Evolutionary conservation across 2,888 invertebrate species (phyloP).

Genomic region (Erebia ligea): DNA sequence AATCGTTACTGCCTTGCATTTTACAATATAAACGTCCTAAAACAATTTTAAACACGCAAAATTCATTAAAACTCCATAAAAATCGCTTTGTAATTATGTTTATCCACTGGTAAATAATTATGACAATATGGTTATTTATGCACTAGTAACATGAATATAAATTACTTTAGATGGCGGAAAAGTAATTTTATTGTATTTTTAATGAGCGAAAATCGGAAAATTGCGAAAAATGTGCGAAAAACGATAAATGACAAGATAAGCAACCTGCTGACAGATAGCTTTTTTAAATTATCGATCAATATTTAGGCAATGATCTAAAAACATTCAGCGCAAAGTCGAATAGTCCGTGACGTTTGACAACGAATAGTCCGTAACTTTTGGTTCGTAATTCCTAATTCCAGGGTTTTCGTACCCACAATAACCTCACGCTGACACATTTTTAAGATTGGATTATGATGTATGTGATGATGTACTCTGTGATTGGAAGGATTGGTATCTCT

Average conservation of each 20-base stretch:
- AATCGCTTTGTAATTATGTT: constrained; percentile 14
- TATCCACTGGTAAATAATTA: not conserved
- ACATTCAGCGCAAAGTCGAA: too few relatives aligned
- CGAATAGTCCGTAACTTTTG: too few relatives aligned
- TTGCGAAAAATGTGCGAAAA: constrained; percentile 19
- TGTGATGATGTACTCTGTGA: too few relatives aligned
- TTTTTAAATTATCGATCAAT: too few relatives aligned
- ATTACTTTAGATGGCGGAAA: not conserved
- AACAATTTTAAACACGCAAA: constrained; percentile 31
- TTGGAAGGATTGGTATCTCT: too few relatives aligned
- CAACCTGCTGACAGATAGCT: too few relatives aligned
- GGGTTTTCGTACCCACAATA: too few relatives aligned
- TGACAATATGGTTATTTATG: not conserved
- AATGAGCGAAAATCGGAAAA: constrained; percentile 11
- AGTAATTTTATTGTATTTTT: constrained; percentile 2
- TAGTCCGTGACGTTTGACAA: too few relatives aligned
- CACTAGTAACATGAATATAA: not conserved
- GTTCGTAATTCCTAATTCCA: too few relatives aligned
- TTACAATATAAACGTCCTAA: constrained; percentile 43
- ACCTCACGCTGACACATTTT: too few relatives aligned
- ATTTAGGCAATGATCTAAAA: not conserved
- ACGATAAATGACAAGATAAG: not conserved
- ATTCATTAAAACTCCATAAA: constrained; percentile 37
- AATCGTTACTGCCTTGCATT: constrained; percentile 75
- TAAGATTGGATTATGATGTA: too few relatives aligned